Evolutionary conservation across 92 coral and sea anemone genomes (phyloP), one percentile per base, ranked within the genome.

Genomic region (Palythoa grandis): DNA sequence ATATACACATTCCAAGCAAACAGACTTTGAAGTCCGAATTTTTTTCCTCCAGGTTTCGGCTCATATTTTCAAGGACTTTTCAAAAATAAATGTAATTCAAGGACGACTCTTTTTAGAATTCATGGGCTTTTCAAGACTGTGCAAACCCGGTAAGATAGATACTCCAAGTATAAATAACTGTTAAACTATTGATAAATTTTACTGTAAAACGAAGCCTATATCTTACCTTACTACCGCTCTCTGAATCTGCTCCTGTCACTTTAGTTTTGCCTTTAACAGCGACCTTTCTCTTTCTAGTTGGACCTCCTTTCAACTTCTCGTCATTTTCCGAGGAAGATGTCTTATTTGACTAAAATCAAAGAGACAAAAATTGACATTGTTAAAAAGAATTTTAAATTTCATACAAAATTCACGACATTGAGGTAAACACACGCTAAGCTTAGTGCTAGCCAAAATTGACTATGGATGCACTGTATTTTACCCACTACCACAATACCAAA

Each of bases 311-410:
- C 0, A 70, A 19, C 24, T 80, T 80, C 7, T 80, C 85, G 52
- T 80, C 85, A 40, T 73, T 65, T 40, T 47, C 63, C 22, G 85
- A 80, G 7, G 85, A 80, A 66, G 75, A 60, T 17, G 20, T 37
- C 40, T 66, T 74, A 23, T 66, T 80, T 40, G 85, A 15, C 85
- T 80, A 35, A 23, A 8, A 43, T 37, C 60, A 47, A 68, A 57
- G 39, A 29, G 24, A 56, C 66, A 43, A 11, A 63, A 25, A 12
- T 25, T 23, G 29, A 29, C 48, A 13, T 0, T 43, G 35, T 29
- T 29, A 29, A 29, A 29, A 29, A 29, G 35, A 29, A 29, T 29
- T 29, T 1, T 29, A 29, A 29, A 29, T 0, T 29, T 29, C 35
- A 29, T 29, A 29, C 35, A 29, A 29, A 29, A 29, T 29, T 0